Conservation (phyloP, 2,113 vertebrate species). For the Dipodomys merriami region DNA sequence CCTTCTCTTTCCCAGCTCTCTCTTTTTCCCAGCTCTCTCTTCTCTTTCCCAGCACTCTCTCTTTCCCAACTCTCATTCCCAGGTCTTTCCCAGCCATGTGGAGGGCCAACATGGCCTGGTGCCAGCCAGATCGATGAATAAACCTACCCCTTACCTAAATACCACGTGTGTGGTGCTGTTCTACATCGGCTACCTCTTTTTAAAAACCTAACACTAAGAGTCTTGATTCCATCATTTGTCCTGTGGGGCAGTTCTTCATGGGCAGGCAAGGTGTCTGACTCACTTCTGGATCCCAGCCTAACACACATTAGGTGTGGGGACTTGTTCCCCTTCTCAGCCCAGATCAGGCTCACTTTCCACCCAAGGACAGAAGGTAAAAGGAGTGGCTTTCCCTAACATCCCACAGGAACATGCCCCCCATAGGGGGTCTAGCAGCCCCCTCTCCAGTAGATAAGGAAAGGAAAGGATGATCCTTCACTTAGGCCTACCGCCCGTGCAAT, state of each 20-base stretch:
- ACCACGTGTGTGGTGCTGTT: too few species aligned
- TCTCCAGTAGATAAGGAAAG: not conserved
- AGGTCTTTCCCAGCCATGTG: too few species aligned
- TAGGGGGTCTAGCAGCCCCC: not conserved
- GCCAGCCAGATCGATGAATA: too few species aligned
- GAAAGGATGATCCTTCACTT: not conserved
- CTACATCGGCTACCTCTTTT: too few species aligned
- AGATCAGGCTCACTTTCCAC: not conserved
- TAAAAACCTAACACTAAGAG: too few species aligned
- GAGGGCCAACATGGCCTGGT: too few species aligned
- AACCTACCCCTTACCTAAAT: too few species aligned
- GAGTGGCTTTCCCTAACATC: not conserved
- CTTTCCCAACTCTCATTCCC: too few species aligned
- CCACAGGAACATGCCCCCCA: not conserved
- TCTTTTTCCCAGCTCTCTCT: too few species aligned
- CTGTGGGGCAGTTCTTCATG: not conserved
- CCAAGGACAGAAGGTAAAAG: not conserved
- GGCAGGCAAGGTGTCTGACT: not conserved
- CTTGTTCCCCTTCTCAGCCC: not conserved
- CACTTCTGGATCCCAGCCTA: not conserved
- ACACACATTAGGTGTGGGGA: not conserved
- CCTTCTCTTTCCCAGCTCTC: too few species aligned
- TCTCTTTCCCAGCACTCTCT: too few species aligned
- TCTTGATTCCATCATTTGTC: not conserved
- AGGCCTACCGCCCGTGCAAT: not conserved